Base-by-base conservation (phyloP, 37 sponge, comb jelly and placozoan genomes). In the Tethya wilhelma region DNA sequence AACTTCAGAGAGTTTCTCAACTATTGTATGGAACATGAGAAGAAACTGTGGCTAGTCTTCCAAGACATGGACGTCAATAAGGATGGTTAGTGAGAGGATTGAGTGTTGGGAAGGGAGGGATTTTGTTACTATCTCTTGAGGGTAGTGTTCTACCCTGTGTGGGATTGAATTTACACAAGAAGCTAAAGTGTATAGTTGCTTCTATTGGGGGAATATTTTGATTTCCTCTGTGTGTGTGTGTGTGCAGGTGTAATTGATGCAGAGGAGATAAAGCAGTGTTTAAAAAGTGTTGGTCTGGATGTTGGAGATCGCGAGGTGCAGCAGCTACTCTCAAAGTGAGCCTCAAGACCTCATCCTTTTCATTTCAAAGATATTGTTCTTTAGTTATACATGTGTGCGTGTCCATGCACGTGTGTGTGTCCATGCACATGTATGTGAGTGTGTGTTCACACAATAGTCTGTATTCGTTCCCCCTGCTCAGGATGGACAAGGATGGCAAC, bases 401-500 rank as follows among this genome's bases (percentile, higher is more conserved):
- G 37, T 75, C 36, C 31, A 44, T 59, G 59, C 38, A 29, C 58
- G 62, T 75, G 39, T 59, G 76, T 75, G 56, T 53, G 74, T 73
- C 8, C n/a, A n/a, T 73, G 74, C 44, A 25, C 33, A 40, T 67
- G 69, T 67, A 25, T 67, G 69, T 29, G 69, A 36, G 69, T 67
- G 69, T 9, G 56, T 73, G 56, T n/a, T 8, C 56, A 29, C 23
- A n/a, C n/a, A n/a, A n/a, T n/a, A n/a, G n/a, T n/a, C 9, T n/a
- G 25, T 20, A 62, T 20, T 22, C n/a, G 64, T 62, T 26, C 30
- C 9, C 25, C 9, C 58, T 74, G 59, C n/a, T 55, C 28, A 96
- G 97, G 57, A 89, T 98, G 85, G 94, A 96, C 58, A 89, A 79
- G 20, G 92, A 96, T 77, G 96, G 94, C 2, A 90, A 89, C 55